Conservation (phyloP, 2,888 invertebrate species). For the Nowickia ferox region DNA sequence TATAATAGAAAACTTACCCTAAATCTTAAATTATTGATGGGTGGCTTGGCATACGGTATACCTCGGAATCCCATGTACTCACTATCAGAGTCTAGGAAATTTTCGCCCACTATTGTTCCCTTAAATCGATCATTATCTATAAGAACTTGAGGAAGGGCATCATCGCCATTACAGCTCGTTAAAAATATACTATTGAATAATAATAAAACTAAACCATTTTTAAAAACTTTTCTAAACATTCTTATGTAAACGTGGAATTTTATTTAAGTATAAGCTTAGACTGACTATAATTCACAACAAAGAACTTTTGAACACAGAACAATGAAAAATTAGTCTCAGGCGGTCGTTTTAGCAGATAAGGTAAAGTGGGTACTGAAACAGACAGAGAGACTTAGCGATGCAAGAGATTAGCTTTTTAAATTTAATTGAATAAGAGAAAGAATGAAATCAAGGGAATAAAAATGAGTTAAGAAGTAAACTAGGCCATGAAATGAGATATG, state of each 20-base stretch:
- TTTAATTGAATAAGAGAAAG: too few species aligned
- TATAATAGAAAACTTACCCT: constrained; percentile 65
- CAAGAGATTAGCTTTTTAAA: too few species aligned
- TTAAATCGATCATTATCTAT: constrained; percentile 60
- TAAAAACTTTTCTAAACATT: constrained; percentile 10
- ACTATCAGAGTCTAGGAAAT: constrained; percentile 60
- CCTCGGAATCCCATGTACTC: constrained; percentile 74
- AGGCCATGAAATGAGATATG: too few species aligned
- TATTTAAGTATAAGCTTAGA: neutral
- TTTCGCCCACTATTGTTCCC: constrained; percentile 45
- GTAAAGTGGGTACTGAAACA: too few species aligned
- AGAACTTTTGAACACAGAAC: neutral
- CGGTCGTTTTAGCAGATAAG: neutral
- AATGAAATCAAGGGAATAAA: too few species aligned
- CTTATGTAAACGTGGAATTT: neutral
- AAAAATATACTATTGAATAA: neutral
- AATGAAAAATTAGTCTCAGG: neutral
- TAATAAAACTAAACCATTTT: constrained; percentile 4
- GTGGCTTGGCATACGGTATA: constrained; percentile 78
- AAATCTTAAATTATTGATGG: constrained; percentile 81
- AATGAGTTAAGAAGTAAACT: too few species aligned
- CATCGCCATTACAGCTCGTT: neutral
- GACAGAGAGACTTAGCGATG: too few species aligned
- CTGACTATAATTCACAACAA: neutral
- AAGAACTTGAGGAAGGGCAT: constrained; percentile 19